Evolutionary conservation across 37 sponge, comb jelly and placozoan species (phyloP).

Genomic region (Aplysina aerophoba): DNA sequence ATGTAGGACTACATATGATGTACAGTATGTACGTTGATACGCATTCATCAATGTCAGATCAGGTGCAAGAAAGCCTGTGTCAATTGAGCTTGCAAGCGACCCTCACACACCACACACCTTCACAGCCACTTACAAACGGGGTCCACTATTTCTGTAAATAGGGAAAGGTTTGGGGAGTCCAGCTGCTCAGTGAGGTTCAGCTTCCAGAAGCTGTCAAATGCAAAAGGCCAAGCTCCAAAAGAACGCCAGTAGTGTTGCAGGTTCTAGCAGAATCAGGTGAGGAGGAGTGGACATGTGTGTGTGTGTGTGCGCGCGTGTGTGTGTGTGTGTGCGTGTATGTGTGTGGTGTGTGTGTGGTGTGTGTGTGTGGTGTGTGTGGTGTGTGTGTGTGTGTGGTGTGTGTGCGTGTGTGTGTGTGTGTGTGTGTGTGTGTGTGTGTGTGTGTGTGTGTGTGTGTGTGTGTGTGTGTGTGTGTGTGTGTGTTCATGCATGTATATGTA

Average conservation of each 20-base stretch:
- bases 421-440: no score
- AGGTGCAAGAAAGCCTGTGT: no score
- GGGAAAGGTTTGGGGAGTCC: conserved; percentile 49
- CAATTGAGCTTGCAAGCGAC: no score
- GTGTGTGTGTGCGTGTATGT: not conserved
- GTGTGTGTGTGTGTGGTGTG: no score
- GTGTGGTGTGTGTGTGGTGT: not conserved
- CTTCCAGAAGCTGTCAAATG: conserved; percentile 79
- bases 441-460: no score
- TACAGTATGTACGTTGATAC: no score
- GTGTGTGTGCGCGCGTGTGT: not conserved
- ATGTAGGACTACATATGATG: no score
- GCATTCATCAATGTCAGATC: no score
- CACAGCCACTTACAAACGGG: conserved; percentile 48
- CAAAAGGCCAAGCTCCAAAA: conserved; percentile 91
- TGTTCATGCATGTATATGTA: not conserved
- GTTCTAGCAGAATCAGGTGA: conserved; percentile 40
- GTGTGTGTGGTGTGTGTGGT: no score
- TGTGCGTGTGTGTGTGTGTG: no score
- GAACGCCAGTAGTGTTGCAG: conserved; percentile 82
- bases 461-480: not conserved
- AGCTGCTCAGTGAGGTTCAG: conserved; percentile 74
- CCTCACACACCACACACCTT: no score
- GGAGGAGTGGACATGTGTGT: not conserved
- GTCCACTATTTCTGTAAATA: conserved; percentile 72